Evolutionary conservation across 1,140 invertebrate species (phyloP).

Genomic region (Pseudomyrmex concolor): DNA sequence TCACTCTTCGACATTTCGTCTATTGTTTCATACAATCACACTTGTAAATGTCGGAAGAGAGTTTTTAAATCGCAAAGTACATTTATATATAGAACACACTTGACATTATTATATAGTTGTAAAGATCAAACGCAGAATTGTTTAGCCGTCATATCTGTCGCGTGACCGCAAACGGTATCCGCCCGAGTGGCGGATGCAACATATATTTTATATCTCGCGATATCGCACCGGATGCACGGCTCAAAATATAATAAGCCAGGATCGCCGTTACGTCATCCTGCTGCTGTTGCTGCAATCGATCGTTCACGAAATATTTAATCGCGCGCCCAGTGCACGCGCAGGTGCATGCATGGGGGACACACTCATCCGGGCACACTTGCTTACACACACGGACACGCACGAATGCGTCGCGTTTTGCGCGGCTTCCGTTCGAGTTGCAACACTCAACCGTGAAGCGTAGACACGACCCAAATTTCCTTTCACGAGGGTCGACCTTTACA

Average conservation of each 20-base stretch:
- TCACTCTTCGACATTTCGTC: background rate
- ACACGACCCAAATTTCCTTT: constrained; percentile 61
- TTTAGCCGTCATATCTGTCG: constrained; percentile 13
- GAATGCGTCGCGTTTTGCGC: constrained; percentile 33
- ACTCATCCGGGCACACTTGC: too few relatives aligned
- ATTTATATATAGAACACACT: too few relatives aligned
- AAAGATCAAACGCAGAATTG: background rate
- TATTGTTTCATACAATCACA: background rate
- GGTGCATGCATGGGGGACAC: constrained; percentile 20
- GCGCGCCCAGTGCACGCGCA: background rate
- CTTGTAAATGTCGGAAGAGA: too few relatives aligned
- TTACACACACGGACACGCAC: background rate
- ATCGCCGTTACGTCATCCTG: background rate
- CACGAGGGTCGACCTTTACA: constrained; percentile 48
- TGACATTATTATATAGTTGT: too few relatives aligned
- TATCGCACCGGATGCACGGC: constrained; percentile 25
- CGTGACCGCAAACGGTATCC: constrained; percentile 44
- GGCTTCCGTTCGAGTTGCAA: constrained; percentile 51
- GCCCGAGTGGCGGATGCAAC: constrained; percentile 34
- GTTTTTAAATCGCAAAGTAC: too few relatives aligned
- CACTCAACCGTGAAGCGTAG: constrained; percentile 32
- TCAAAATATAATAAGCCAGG: background rate
- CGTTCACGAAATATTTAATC: constrained; percentile 15
- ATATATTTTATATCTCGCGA: constrained; percentile 41
- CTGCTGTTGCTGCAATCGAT: constrained; percentile 5